Base-by-base conservation (phyloP, 2,888 invertebrate genomes). In the Leptura quadrifasciata region DNA sequence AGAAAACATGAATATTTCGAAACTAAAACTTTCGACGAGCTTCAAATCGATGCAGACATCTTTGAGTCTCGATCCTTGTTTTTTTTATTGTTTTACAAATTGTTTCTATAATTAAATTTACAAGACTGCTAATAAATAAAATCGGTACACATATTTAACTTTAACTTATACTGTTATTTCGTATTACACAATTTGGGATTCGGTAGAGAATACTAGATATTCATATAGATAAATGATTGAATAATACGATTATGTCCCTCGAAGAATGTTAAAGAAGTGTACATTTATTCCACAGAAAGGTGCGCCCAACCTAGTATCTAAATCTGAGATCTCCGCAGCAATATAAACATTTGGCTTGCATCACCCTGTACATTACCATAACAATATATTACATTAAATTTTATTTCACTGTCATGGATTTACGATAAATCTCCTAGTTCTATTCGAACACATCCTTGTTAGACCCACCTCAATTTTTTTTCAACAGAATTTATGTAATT, bases 401-500 rank as follows among this genome's bases (percentile, higher is more conserved):
- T 69, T 39, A 69, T 39, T 55, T 31, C 67, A 55, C 55, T 31
- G 68, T 27, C 68, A 12, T 68, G 31, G 31, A 31, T 35, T 6
- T 35, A 57, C 69, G 39, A 58, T 69, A 69, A 69, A 69, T 58
- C 57, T 58, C 2, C 47, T 47, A 9, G 47, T 69, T 69, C 47
- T 69, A 69, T 69, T 69, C 57, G 69, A 69, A 58, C 57, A 58
- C 35, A 35, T 72, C 74, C 55, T 69, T 31, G 65, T 74, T 71
- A 64, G 65, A 76, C 67, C 72, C 71, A 74, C 78, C 78, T 78
- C 61, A 27, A 58, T 74, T 61, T 78, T 76, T 78, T 76, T 74
- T 68, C 39, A 71, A 78, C 76, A 64, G 54, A 65, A 78, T 78
- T 76, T 76, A 76, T 76, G 76, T 78, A 78, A 78, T 78, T 78